Percentiles rank a stretch among this genome's conserved stretches.
phyloP scores from a whole-genome alignment of 2,888 invertebrate species.

The Scaeva pyrastri region DNA sequence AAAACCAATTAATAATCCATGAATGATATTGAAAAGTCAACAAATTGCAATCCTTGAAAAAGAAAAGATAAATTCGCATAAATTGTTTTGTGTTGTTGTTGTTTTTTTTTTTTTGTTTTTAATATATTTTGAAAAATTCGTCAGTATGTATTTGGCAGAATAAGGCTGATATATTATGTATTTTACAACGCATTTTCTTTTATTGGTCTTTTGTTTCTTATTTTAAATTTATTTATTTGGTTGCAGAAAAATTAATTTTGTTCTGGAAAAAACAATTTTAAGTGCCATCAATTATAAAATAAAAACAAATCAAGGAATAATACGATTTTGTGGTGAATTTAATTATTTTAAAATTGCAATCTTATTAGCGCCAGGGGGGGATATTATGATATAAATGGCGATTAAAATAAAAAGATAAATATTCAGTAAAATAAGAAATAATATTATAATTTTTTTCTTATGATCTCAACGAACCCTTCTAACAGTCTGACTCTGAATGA shows the following conservation, averaged over 20 bases:
- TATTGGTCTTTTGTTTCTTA: constrained; percentile 15
- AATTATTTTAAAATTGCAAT: too few relatives aligned
- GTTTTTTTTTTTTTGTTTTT: constrained; percentile 9
- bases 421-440: too few relatives aligned
- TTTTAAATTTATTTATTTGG: background rate
- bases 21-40: constrained; percentile 50
- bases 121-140: constrained; percentile 11
- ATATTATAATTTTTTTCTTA: too few relatives aligned
- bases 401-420: too few relatives aligned
- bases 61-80: constrained; percentile 28
- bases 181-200: constrained; percentile 27
- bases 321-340: too few relatives aligned
- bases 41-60: constrained; percentile 31
- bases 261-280: background rate
- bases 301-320: too few relatives aligned
- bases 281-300: background rate
- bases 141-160: constrained; percentile 26
- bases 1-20: constrained; percentile 51
- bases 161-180: background rate
- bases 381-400: too few relatives aligned
- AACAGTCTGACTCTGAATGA: too few relatives aligned
- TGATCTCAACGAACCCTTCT: too few relatives aligned
- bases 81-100: too few relatives aligned
- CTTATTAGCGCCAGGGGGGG: too few relatives aligned
- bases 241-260: background rate